Base-by-base conservation (phyloP, 2,888 invertebrate species). In the Pachycephus smyrnensis region DNA sequence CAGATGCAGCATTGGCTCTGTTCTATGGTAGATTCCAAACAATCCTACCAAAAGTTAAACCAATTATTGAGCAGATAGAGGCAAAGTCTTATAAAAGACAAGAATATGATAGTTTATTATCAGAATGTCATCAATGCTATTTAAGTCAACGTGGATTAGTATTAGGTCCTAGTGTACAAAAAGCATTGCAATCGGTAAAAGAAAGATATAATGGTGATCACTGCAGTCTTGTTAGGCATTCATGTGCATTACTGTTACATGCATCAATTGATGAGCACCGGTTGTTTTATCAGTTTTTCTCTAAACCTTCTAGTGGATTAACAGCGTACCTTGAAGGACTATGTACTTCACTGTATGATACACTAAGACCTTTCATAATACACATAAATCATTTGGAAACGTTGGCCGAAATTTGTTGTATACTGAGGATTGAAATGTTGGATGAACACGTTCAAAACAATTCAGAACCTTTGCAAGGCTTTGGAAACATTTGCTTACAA, bases 321-420 rank as follows among this genome's bases (percentile, higher is more conserved):
- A 94, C 94, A 94, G 93, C 94, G 6, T 98, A 97, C 91, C 92
- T 98, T 76, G 97, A 96, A 86, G 95, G 95, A 0, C 92, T 99
- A 0, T 98, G 98, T 89, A 96, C 95, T 75, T 95, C 96, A 68
- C 91, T 99, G 55, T 99, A 99, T 90, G 99, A 99, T 90, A 95
- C 95, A 9, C 93, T 99, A 82, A 94, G 99, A 2, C 99, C 99
- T 0, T 95, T 97, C 86, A 96, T 99, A 78, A 98, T 99, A 81
- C 97, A 98, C 91, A 97, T 99, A 81, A 98, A 98, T 90, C 99
- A 99, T 91, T 93, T 99, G 89, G 99, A 99, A 93, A 99, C 99
- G 0, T 93, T 99, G 35, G 97, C 99, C 0, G 99, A 99, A 92
- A 95, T 99, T 75, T 99, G 99, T 90, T 96, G 97, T 71, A 98